Conservation (phyloP, 2,888 invertebrate species). For the Phlogophora meticulosa region DNA sequence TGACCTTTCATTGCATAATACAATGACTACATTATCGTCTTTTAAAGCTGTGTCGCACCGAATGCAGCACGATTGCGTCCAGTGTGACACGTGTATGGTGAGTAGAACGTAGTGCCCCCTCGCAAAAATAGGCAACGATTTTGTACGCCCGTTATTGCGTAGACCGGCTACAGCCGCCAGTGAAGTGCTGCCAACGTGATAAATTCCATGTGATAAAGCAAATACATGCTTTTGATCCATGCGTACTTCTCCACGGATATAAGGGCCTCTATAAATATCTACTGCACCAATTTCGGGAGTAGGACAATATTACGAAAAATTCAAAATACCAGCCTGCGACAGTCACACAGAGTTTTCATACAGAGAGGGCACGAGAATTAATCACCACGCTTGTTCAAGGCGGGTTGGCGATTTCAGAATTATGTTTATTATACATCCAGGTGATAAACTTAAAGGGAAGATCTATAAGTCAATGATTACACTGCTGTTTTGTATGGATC, state of each 20-base stretch:
- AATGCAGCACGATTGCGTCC: conserved; percentile 26
- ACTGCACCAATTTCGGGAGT: not conserved
- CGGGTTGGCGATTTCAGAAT: too few species aligned
- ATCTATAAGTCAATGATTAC: too few species aligned
- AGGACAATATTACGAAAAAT: not conserved
- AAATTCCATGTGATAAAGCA: conserved; percentile 8
- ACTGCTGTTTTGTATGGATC: too few species aligned
- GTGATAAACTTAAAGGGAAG: too few species aligned
- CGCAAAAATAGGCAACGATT: conserved; percentile 10
- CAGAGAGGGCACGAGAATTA: too few species aligned
- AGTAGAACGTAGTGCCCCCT: conserved; percentile 3
- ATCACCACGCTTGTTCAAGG: too few species aligned
- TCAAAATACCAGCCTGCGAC: too few species aligned
- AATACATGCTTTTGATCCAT: not conserved
- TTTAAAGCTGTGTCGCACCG: conserved; percentile 26
- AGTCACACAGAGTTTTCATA: too few species aligned
- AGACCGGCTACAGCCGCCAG: conserved; percentile 2
- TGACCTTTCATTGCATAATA: conserved; percentile 53
- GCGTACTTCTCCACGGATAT: not conserved
- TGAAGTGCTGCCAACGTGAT: conserved; percentile 25
- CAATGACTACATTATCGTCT: conserved; percentile 46
- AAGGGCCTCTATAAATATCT: not conserved
- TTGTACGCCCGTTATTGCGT: conserved; percentile 23
- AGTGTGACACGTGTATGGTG: conserved; percentile 25
- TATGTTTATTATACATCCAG: too few species aligned